Evolutionary conservation across 2,797 vertebrate species (phyloP).

Genomic region (Acanthurus tractus): DNA sequence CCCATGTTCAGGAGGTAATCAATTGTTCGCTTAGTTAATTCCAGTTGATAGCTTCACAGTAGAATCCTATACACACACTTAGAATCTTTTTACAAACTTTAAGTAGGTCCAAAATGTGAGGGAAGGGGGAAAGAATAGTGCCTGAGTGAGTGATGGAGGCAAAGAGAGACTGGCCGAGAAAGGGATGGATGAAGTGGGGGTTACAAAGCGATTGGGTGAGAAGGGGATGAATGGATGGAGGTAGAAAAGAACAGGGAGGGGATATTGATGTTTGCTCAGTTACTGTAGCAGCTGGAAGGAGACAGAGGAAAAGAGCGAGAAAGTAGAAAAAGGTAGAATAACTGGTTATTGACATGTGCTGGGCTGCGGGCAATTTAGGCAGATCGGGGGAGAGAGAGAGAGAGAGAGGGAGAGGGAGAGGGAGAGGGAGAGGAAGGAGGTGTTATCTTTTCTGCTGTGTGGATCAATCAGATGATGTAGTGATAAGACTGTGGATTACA

Average conservation of each 20-base stretch:
- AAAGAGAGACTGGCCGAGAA: neutral
- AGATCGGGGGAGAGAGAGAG: conserved; percentile 44
- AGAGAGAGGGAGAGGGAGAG: conserved; percentile 3
- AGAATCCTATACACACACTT: conserved; percentile 7
- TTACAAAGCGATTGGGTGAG: conserved; percentile 30
- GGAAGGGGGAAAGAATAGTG: neutral
- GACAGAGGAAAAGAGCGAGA: conserved; percentile 53
- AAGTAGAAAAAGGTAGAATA: conserved; percentile 64
- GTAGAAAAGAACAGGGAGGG: conserved; percentile 30
- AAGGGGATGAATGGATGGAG: conserved; percentile 26
- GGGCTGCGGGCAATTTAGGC: conserved; percentile 73
- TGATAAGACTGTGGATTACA: conserved; percentile 82
- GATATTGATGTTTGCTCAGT: conserved; percentile 61
- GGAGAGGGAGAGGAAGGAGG: neutral
- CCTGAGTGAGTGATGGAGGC: conserved; percentile 2
- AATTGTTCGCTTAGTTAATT: conserved; percentile 46
- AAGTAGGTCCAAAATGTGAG: neutral
- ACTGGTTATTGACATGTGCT: conserved; percentile 72
- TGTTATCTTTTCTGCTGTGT: conserved; percentile 74
- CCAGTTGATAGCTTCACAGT: conserved; percentile 41
- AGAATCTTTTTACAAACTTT: neutral
- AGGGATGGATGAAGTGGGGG: conserved; percentile 49
- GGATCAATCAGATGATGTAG: conserved; percentile 86
- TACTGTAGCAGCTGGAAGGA: conserved; percentile 56
- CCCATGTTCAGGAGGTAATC: conserved; percentile 8